phyloP scores from a whole-genome alignment of 2,888 invertebrate genomes.

The Dryobota labecula region DNA sequence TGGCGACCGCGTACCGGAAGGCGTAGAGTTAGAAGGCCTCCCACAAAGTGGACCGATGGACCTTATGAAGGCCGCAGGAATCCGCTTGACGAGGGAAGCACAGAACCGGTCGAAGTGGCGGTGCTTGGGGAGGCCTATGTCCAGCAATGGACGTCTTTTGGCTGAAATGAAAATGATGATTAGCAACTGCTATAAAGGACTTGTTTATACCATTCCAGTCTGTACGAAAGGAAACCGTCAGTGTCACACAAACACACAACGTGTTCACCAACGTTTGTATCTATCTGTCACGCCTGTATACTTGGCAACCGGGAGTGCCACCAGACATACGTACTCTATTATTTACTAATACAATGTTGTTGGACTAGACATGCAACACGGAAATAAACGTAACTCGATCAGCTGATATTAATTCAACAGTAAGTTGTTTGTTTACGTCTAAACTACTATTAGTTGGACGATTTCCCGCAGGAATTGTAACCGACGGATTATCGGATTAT shows the following conservation, averaged over 20 bases:
- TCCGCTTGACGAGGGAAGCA: too few species aligned
- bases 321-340: conserved; percentile 24
- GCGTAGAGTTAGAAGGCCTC: too few species aligned
- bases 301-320: conserved; percentile 1
- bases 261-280: not conserved
- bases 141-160: too few species aligned
- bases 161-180: too few species aligned
- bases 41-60: too few species aligned
- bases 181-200: not conserved
- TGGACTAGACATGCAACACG: conserved; percentile 17
- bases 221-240: not conserved
- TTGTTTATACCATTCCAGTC: not conserved
- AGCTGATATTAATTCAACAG: conserved; percentile 44
- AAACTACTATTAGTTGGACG: conserved; percentile 14
- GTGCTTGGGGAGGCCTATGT: too few species aligned
- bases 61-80: too few species aligned
- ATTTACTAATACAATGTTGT: conserved; percentile 31
- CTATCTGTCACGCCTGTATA: not conserved
- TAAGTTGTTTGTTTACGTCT: conserved; percentile 46
- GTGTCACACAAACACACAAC: not conserved
- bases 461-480: conserved; percentile 45
- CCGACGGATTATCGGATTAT: conserved; percentile 36
- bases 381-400: conserved; percentile 40
- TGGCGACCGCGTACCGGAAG: too few species aligned
- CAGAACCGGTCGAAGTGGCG: too few species aligned